Conservation (phyloP, 2,113 vertebrate species). For the Tyto alba region DNA sequence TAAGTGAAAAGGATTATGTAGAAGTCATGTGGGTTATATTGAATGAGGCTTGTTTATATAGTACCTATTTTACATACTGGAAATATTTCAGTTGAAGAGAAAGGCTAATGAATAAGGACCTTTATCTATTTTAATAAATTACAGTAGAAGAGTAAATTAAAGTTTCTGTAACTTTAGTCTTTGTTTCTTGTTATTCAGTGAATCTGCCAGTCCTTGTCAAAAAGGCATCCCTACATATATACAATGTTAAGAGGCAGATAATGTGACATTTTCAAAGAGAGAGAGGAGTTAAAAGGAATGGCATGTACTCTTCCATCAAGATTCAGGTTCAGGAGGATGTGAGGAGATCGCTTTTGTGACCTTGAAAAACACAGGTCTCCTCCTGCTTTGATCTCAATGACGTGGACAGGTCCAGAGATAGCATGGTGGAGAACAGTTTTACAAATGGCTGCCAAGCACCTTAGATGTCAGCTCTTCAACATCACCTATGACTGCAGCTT, state of each 20-base stretch:
- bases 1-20: not conserved
- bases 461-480: not conserved
- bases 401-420: not conserved
- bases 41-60: not conserved
- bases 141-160: not conserved
- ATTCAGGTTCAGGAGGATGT: not conserved
- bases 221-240: not conserved
- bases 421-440: not conserved
- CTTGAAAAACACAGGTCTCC: not conserved
- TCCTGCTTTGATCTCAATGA: not conserved
- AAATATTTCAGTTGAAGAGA: not conserved
- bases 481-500: not conserved
- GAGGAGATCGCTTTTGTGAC: not conserved
- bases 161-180: not conserved
- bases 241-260: not conserved
- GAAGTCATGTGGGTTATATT: rapidly evolving
- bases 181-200: not conserved
- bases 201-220: not conserved
- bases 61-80: not conserved
- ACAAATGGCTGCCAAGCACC: not conserved
- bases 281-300: not conserved
- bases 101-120: not conserved
- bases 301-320: not conserved
- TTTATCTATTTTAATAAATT: not conserved
- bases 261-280: not conserved